Base-by-base conservation (phyloP, 2,888 invertebrate genomes). In the Conchocele bisecta region DNA sequence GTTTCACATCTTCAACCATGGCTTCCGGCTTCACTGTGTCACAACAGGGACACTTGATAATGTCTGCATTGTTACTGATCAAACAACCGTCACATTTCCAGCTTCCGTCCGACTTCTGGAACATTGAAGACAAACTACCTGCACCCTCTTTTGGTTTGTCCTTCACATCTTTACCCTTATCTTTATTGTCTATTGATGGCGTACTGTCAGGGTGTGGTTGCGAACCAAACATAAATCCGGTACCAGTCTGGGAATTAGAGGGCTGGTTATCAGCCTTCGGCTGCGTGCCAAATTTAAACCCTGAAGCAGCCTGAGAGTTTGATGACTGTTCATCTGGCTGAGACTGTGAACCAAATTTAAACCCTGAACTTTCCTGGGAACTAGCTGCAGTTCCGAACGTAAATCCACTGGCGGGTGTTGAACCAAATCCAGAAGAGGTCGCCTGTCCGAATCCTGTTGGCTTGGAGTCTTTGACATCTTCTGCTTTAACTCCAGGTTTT, bases 31-130 rank as follows among this genome's bases (percentile, higher is more conserved):
- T 86, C 1, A 81, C 53, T 1, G 86, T 80, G n/a, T 75, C 53
- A 81, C 90, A 91, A 2, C 86, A 85, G 15, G 76, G 59, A 74
- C 90, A 91, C 29, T 78, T 81, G 15, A 63, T 68, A 11, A 63
- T 60, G 22, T 66, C 66, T 6, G 69, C 75, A 6, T 92, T 90
- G 86, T 95, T 95, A 44, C 92, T 91, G 15, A 94, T 90, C 89
- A 93, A 91, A 86, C 95, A 95, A 26, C 90, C 91, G 0, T 92
- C 90, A 88, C 95, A 95, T 81, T 94, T 93, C 95, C 95, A 95
- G 24, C 93, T 93, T 50, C 17, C 29, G 5, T 9, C 7, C 22
- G 31, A 20, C 17, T 2, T 51, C 6, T 51, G 33, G 9, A 51
- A 26, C 33, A 51, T 33, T 33, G 31, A 35, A 15, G 51, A 31